phyloP scores from a whole-genome alignment of 2,888 invertebrate genomes.

The Alloplasta piceator region DNA sequence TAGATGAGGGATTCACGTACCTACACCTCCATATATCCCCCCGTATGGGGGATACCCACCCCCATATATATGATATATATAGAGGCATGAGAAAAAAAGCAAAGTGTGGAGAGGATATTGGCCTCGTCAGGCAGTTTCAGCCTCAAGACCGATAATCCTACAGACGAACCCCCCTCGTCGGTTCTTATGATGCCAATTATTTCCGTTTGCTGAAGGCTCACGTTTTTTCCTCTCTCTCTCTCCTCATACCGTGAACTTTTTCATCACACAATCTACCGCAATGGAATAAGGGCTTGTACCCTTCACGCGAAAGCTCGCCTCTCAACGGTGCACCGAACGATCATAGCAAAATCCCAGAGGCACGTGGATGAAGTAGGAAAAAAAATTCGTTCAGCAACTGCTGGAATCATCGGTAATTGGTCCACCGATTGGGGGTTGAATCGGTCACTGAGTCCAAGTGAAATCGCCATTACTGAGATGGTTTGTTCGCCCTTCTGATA shows the following conservation, averaged over 20 bases:
- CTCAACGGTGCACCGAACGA: slow-evolving; percentile 21
- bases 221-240: slow-evolving; percentile 58
- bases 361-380: not conserved
- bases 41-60: no score
- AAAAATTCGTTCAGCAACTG: not conserved
- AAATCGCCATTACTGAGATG: no score
- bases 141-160: slow-evolving; percentile 69
- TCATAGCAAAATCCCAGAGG: slow-evolving; percentile 1
- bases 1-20: not conserved
- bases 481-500: no score
- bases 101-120: slow-evolving; percentile 70
- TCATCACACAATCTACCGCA: slow-evolving; percentile 66
- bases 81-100: slow-evolving; percentile 18
- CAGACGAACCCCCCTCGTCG: slow-evolving; percentile 70
- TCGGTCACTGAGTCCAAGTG: not conserved
- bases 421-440: not conserved
- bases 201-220: slow-evolving; percentile 77
- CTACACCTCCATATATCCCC: no score
- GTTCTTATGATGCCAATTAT: slow-evolving; percentile 81
- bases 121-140: slow-evolving; percentile 79
- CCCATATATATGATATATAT: not conserved
- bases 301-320: slow-evolving; percentile 44
- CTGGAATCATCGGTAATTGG: slow-evolving; percentile 14
- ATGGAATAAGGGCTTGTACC: slow-evolving; percentile 57
- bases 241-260: slow-evolving; percentile 69